Conservation (phyloP, 2,113 vertebrate species). For the Sebastes schlegelii region DNA sequence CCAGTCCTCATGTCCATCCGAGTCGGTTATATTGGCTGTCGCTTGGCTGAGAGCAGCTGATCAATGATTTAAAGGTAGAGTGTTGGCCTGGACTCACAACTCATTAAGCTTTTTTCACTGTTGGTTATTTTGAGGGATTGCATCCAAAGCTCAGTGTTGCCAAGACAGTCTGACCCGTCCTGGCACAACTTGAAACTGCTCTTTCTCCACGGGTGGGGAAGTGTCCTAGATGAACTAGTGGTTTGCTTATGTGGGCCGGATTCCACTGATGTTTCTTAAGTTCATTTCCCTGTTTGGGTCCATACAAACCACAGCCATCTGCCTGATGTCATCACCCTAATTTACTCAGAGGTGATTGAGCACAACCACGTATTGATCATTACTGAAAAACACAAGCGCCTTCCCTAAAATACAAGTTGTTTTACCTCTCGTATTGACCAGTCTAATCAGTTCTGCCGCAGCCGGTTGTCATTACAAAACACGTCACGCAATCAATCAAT, state of each 20-base stretch:
- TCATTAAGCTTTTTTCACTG: constrained; percentile 1
- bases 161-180: constrained; percentile 35
- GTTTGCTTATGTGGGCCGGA: constrained; percentile 42
- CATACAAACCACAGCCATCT: constrained; percentile 16
- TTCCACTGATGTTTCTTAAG: constrained; percentile 62
- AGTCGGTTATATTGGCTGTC: constrained; percentile 21
- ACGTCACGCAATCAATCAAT: constrained; percentile 50
- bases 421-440: constrained; percentile 30
- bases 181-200: constrained; percentile 32
- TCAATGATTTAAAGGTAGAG: constrained; percentile 42
- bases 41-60: constrained; percentile 25
- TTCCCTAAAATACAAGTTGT: background rate
- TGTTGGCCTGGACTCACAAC: background rate
- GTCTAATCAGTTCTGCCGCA: constrained; percentile 44
- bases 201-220: constrained; percentile 1
- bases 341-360: constrained; percentile 29
- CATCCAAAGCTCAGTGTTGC: constrained; percentile 21
- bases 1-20: constrained; percentile 27
- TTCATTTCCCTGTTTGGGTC: constrained; percentile 54
- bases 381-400: constrained; percentile 9
- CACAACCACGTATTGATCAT: constrained; percentile 1
- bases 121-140: constrained; percentile 38
- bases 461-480: constrained; percentile 39
- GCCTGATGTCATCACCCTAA: constrained; percentile 34
- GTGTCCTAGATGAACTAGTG: constrained; percentile 60